Evolutionary conservation across 2,113 vertebrate genomes (phyloP).

Genomic region (Lepisosteus osseus): DNA sequence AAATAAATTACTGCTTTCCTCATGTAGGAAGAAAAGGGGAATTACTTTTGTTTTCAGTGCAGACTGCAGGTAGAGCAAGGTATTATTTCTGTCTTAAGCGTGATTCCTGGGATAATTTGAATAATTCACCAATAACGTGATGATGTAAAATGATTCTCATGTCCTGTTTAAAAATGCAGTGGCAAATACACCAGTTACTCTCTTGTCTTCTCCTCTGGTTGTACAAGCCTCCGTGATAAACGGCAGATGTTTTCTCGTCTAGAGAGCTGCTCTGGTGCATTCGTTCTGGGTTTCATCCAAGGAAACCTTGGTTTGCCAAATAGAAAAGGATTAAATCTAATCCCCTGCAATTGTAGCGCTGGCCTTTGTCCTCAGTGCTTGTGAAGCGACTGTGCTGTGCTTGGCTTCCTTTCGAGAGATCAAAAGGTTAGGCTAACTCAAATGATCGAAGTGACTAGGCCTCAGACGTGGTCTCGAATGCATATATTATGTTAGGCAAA

Average conservation of each 20-base stretch:
- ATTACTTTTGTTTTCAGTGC: conserved; percentile 54
- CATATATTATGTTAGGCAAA: background rate
- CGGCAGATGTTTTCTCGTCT: conserved; percentile 18
- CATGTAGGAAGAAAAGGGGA: conserved; percentile 4
- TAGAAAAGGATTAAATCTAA: background rate
- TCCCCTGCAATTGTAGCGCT: background rate
- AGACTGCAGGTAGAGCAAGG: conserved; percentile 30
- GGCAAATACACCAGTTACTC: conserved; percentile 1
- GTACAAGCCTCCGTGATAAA: conserved; percentile 15
- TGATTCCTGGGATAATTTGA: conserved; percentile 31
- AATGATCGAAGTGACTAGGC: background rate
- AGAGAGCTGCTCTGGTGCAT: background rate
- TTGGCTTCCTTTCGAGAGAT: background rate
- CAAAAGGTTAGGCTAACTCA: conserved; percentile 3
- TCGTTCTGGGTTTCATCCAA: conserved; percentile 13
- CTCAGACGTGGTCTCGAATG: background rate
- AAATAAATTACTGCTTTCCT: conserved; percentile 49
- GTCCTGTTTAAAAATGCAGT: conserved; percentile 18
- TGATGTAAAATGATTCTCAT: background rate
- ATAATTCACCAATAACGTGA: conserved; percentile 10
- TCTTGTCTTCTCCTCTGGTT: background rate
- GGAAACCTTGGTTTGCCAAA: background rate
- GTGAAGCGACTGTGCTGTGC: background rate
- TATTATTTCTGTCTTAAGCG: conserved; percentile 33
- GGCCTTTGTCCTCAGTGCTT: background rate